Evolutionary conservation across 2,888 invertebrate genomes (phyloP).

Genomic region (Villa cingulata): DNA sequence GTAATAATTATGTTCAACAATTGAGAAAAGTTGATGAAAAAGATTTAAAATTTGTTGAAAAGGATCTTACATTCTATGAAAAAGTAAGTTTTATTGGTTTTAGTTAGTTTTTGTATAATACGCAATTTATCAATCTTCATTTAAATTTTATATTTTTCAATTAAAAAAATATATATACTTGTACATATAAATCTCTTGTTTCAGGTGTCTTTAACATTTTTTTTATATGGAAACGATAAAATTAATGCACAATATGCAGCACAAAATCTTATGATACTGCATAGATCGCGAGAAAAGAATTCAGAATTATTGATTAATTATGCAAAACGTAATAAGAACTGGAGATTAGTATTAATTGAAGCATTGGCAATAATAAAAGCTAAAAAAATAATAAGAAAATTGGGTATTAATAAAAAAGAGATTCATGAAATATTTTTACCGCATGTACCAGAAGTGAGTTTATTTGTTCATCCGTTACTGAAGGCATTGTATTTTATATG

Average conservation of each 20-base stretch:
- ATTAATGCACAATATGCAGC: conserved; percentile 22
- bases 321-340: conserved; percentile 25
- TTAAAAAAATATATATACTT: no score
- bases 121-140: no score
- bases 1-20: conserved; percentile 1
- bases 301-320: conserved; percentile 23
- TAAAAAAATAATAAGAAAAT: conserved; percentile 27
- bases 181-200: conserved; percentile 5
- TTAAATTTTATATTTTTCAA: no score
- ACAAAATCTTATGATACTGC: conserved; percentile 25
- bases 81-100: conserved; percentile 28
- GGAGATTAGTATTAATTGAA: conserved; percentile 39
- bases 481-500: conserved; percentile 37
- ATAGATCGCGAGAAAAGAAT: conserved; percentile 7
- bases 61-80: conserved; percentile 36
- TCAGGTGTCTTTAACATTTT: conserved; percentile 27
- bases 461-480: conserved; percentile 33
- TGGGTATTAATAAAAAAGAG: conserved; percentile 29
- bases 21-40: conserved; percentile 17
- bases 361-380: conserved; percentile 38
- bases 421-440: conserved; percentile 29
- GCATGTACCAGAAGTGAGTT: conserved; percentile 25
- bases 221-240: conserved; percentile 26
- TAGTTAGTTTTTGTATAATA: background rate
- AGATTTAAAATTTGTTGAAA: conserved; percentile 34